Conservation (phyloP, 2,113 vertebrate species). For the Bos taurus region ARS-UCD2.0 NC_037328.1:59467001-59467500, state of each 20-base stretch:
- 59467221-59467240: not conserved
- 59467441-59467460: not conserved
- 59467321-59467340: not conserved
- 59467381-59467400: not conserved
- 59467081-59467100: not conserved
- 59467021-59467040: not conserved
- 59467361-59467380: not conserved
- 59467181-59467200: not conserved
- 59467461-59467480: not conserved
- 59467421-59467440: not conserved
- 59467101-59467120: not conserved
- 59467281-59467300: not conserved
- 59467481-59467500: slow-evolving; percentile 9
- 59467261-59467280: not conserved
- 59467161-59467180: not conserved
- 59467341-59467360: slow-evolving; percentile 26
- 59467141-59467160: not conserved
- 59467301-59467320: not conserved
- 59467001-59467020: not conserved
- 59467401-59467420: not conserved
- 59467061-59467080: not conserved
- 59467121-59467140: not conserved
- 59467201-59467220: not conserved
- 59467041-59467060: not conserved
- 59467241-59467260: not conserved